Base-by-base conservation (phyloP, 2,888 invertebrate species). In the Euzetes globulus region DNA sequence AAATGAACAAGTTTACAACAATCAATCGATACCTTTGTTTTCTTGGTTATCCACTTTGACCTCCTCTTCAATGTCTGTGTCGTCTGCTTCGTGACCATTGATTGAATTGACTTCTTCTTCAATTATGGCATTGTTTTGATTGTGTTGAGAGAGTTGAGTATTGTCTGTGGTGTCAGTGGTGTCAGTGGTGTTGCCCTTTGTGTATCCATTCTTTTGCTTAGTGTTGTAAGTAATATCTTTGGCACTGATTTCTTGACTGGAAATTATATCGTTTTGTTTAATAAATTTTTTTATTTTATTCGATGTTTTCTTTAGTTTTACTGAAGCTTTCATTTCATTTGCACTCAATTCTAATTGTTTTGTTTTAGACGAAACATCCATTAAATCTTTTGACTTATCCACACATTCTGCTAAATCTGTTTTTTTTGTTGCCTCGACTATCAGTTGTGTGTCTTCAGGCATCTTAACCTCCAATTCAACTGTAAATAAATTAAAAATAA, bases 151-250 rank as follows among this genome's bases (percentile, higher is more conserved):
- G 29, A 6, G 25, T 33, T 63, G 63, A 63, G 63, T 63, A 63
- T 63, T 63, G 19, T 6, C 17, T 33, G 15, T 63, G 33, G 52
- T 75, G 13, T 65, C n/a, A n/a, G n/a, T n/a, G n/a, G n/a, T n/a
- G n/a, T 6, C 17, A 63, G 15, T 63, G 33, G 52, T 75, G 13
- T 65, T 60, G 65, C 41, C 27, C 47, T 73, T 75, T 55, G 52
- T 72, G 22, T 72, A 55, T 58, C 68, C 75, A 75, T 75, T 73
- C 37, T 25, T 6, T 52, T 74, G 72, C 33, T 70, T 73, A 50
- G 41, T 58, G 71, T 75, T 71, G 70, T 71, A 45, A 22, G 29
- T 29, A 60, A 37, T 22, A 45, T 68, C 7, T 68, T 68, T 68
- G 68, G 68, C 68, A 68, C 68, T 68, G 22, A 68, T 13, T 45